phyloP scores from a whole-genome alignment of 2,113 vertebrate species.

The Trichechus manatus region DNA sequence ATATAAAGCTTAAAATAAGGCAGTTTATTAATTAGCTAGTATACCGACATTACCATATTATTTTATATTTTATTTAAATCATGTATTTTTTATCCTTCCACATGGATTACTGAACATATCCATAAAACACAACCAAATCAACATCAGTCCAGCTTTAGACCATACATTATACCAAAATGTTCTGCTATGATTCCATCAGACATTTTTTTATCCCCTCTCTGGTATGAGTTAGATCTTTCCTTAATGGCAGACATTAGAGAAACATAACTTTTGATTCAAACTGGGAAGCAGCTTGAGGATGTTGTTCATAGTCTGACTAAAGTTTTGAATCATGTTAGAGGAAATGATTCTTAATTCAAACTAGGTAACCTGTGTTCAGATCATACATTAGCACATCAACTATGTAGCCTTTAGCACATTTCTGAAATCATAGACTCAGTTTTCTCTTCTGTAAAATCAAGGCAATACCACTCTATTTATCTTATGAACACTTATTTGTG shows the following conservation, averaged over 20 bases:
- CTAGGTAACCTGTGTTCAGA: background rate
- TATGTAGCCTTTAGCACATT: background rate
- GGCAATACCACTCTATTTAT: background rate
- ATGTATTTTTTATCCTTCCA: background rate
- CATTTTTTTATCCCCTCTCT: background rate
- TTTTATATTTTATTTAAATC: conserved; percentile 36
- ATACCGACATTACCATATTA: background rate
- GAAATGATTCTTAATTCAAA: background rate
- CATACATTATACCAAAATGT: background rate
- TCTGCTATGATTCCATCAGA: background rate
- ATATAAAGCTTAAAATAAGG: background rate
- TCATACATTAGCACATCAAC: background rate
- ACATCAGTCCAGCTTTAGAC: background rate
- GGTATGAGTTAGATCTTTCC: background rate
- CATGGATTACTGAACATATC: background rate
- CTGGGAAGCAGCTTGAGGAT: conserved; percentile 1
- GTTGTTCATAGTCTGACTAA: background rate
- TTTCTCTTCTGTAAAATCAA: conserved; percentile 21
- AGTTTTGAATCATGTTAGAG: background rate
- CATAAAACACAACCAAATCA: background rate
- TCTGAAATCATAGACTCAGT: background rate
- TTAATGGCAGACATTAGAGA: background rate
- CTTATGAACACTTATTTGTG: background rate
- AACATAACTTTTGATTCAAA: conserved; percentile 47
- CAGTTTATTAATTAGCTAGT: background rate